phyloP scores from a whole-genome alignment of 1,140 invertebrate species.

The Parapsyche elsis region DNA sequence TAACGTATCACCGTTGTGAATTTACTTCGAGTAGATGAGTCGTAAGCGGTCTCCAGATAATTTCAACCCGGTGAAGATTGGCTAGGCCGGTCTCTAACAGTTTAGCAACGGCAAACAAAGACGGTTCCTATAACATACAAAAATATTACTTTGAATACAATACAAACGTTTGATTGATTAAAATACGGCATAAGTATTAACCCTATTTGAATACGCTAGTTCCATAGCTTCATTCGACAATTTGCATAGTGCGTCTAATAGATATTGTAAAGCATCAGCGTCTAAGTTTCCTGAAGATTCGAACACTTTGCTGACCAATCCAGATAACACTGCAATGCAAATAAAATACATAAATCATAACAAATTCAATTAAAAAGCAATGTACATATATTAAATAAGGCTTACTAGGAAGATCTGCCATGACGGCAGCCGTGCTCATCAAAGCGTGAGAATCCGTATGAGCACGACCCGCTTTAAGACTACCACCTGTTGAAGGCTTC shows the following conservation, averaged over 20 bases:
- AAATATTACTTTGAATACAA: background rate
- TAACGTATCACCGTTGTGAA: background rate
- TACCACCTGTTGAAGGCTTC: conserved; percentile 92
- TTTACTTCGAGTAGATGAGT: conserved; percentile 90
- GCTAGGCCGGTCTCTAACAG: conserved; percentile 95
- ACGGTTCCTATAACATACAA: conserved; percentile 81
- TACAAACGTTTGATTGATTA: background rate
- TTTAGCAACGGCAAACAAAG: conserved; percentile 97
- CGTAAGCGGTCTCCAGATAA: conserved; percentile 96
- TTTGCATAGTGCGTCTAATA: conserved; percentile 97
- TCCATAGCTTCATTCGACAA: conserved; percentile 98
- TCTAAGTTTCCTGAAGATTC: conserved; percentile 95
- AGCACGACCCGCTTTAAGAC: conserved; percentile 82
- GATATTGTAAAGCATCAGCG: conserved; percentile 94
- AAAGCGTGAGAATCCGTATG: conserved; percentile 87
- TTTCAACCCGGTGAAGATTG: conserved; percentile 92
- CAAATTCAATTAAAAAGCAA: conserved; percentile 8
- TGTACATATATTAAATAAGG: background rate
- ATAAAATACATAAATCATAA: conserved; percentile 12
- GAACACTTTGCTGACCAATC: conserved; percentile 93
- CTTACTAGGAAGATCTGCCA: conserved; percentile 88
- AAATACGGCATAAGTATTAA: conserved; percentile 60
- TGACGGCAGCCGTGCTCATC: conserved; percentile 94
- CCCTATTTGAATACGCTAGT: conserved; percentile 92
- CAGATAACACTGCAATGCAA: conserved; percentile 76